Conservation (phyloP, 2,797 vertebrate species). For the Anomalospiza imberbis region DNA sequence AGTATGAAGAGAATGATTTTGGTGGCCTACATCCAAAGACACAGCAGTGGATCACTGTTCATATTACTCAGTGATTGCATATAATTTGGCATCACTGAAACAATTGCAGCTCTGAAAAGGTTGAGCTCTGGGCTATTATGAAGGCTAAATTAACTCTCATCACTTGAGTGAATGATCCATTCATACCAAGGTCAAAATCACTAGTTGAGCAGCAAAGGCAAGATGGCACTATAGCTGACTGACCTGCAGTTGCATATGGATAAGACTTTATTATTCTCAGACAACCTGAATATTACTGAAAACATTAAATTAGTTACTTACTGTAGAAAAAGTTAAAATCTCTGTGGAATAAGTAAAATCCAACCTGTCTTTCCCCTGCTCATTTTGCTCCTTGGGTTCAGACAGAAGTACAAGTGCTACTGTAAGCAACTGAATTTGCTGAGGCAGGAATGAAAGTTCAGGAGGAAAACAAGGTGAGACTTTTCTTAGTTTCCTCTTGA, state of each 20-base stretch:
- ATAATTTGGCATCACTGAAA: constrained; percentile 58
- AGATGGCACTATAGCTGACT: not conserved
- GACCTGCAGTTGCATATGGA: not conserved
- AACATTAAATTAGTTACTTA: not conserved
- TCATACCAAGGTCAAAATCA: constrained; percentile 56
- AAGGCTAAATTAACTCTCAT: constrained; percentile 61
- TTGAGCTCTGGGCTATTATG: constrained; percentile 43
- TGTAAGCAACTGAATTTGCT: not conserved
- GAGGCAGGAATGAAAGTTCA: not conserved
- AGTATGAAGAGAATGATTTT: not conserved
- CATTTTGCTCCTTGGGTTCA: not conserved
- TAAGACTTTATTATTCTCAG: not conserved
- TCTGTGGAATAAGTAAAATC: not conserved
- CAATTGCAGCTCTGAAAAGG: constrained; percentile 27
- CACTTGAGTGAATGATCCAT: constrained; percentile 56
- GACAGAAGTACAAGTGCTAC: fast-evolving
- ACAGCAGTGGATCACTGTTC: constrained; percentile 42
- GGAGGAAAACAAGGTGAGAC: not conserved
- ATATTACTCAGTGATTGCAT: constrained; percentile 48
- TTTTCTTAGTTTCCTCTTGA: not conserved
- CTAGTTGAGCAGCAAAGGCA: constrained; percentile 2
- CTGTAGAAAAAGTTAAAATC: not conserved
- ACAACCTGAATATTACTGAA: not conserved
- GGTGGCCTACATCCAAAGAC: constrained; percentile 29
- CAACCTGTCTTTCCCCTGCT: not conserved